A percentile compares a stretch with the other conserved stretches of the same genome.
Evolutionary conservation across 2,888 invertebrate species (phyloP).

Genomic region (Acronicta psi): DNA sequence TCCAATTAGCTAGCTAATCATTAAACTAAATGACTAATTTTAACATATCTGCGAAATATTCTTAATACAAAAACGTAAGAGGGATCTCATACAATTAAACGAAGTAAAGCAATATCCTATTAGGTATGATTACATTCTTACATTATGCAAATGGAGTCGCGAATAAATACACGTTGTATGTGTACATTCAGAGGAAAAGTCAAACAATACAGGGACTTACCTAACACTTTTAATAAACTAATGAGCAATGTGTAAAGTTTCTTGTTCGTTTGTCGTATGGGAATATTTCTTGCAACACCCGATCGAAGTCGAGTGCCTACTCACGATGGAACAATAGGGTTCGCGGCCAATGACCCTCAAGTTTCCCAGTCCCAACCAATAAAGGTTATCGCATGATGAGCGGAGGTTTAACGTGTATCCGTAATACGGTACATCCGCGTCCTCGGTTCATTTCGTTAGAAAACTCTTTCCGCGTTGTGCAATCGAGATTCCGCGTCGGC

Average conservation of each 20-base stretch:
- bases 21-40: neutral
- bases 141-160: no score
- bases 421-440: constrained; percentile 41
- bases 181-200: no score
- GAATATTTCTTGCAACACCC: constrained; percentile 39
- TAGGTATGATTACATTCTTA: no score
- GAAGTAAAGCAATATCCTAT: no score
- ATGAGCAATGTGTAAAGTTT: constrained; percentile 23
- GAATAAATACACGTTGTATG: no score
- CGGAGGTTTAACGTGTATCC: constrained; percentile 38
- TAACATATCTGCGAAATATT: neutral
- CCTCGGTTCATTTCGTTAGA: constrained; percentile 51
- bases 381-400: constrained; percentile 37
- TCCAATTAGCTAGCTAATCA: neutral
- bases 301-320: constrained; percentile 16
- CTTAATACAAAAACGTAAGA: neutral
- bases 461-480: constrained; percentile 54
- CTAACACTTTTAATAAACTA: no score
- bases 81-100: no score
- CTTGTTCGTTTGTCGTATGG: constrained; percentile 28
- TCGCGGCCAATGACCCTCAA: constrained; percentile 41
- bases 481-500: constrained; percentile 53
- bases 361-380: constrained; percentile 30
- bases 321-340: constrained; percentile 38
- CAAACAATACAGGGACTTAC: no score